Percentiles rank a stretch among this genome's conserved stretches.
Evolutionary conservation across 2,888 invertebrate species (phyloP).

Genomic region (Synanthedon myopaeformis): DNA sequence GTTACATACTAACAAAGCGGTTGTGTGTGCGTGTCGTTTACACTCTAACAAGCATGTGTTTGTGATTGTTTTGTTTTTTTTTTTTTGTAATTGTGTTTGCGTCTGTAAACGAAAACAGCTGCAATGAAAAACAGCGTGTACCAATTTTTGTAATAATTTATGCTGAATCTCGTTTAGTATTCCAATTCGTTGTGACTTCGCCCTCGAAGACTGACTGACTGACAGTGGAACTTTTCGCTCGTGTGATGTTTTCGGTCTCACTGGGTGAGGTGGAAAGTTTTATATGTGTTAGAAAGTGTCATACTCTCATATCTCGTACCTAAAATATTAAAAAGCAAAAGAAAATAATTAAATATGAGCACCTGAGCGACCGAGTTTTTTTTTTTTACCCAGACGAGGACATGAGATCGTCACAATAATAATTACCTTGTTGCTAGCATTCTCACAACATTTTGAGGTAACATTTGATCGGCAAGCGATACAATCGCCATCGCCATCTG

Average conservation of each 20-base stretch:
- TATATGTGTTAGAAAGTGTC: slow-evolving; percentile 10
- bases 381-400: too few relatives aligned
- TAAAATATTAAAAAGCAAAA: too few relatives aligned
- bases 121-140: slow-evolving; percentile 19
- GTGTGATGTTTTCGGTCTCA: slow-evolving; percentile 26
- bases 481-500: too few relatives aligned
- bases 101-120: slow-evolving; percentile 11
- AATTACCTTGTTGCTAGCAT: too few relatives aligned
- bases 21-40: slow-evolving; percentile 64
- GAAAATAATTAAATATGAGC: too few relatives aligned
- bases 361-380: too few relatives aligned
- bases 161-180: slow-evolving; percentile 44
- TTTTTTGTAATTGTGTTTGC: slow-evolving; percentile 15
- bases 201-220: slow-evolving; percentile 46
- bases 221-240: slow-evolving; percentile 18
- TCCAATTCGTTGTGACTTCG: slow-evolving; percentile 19
- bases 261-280: slow-evolving; percentile 23
- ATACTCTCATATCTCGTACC: too few relatives aligned
- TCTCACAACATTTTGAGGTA: too few relatives aligned
- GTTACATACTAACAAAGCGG: slow-evolving; percentile 63
- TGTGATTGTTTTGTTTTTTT: slow-evolving; percentile 45
- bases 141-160: slow-evolving; percentile 55
- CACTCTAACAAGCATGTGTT: slow-evolving; percentile 67
- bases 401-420: too few relatives aligned
- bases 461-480: too few relatives aligned